Conservation (phyloP, 2,797 vertebrate species). For the Neosilurus hyrtlii region DNA sequence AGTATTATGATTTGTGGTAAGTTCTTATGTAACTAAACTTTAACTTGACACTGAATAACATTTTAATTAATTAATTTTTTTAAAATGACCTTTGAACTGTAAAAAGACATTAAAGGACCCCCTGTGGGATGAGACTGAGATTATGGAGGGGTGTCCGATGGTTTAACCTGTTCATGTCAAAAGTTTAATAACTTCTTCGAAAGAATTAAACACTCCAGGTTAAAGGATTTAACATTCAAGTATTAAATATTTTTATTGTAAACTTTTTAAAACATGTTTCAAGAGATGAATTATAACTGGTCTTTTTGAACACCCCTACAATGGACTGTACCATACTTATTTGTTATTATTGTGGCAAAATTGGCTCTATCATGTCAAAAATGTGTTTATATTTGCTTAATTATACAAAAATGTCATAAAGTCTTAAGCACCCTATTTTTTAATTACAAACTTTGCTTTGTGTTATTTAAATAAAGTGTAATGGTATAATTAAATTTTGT, state of each 20-base stretch:
- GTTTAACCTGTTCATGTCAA: background rate
- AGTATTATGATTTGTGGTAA: too few relatives aligned
- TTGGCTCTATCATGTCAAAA: background rate
- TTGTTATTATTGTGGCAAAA: background rate
- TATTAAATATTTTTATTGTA: background rate
- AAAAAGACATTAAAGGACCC: too few relatives aligned
- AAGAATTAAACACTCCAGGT: background rate
- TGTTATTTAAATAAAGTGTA: too few relatives aligned
- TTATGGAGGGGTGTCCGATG: background rate
- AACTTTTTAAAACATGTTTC: background rate
- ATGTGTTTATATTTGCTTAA: background rate
- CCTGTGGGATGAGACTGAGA: too few relatives aligned
- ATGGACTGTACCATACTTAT: background rate
- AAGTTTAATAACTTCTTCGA: background rate
- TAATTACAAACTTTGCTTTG: too few relatives aligned
- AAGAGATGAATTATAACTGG: background rate
- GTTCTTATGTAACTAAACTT: too few relatives aligned
- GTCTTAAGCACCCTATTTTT: too few relatives aligned
- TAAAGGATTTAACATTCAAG: rapidly evolving
- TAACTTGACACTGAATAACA: too few relatives aligned
- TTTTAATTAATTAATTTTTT: too few relatives aligned
- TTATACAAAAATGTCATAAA: too few relatives aligned
- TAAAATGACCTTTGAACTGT: too few relatives aligned
- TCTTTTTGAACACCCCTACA: background rate
- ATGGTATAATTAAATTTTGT: too few relatives aligned